Evolutionary conservation across 1,140 invertebrate genomes (phyloP).

Genomic region (Nilaparvata lugens): DNA sequence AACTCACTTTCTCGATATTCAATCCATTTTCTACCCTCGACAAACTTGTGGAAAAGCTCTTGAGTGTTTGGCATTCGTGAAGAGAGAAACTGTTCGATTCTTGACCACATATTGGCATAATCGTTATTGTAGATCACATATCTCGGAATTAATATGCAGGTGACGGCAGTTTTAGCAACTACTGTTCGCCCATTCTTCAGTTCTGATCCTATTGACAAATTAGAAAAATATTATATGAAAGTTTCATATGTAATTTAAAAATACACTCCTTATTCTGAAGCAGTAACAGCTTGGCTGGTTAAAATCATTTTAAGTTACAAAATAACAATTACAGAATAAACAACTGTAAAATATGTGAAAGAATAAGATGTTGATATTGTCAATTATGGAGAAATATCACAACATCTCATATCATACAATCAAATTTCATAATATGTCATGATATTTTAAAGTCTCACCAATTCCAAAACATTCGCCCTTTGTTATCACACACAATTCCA

Average conservation of each 20-base stretch:
- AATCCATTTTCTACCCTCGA: neutral
- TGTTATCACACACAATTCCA: neutral
- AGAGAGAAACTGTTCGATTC: neutral
- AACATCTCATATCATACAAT: too few relatives aligned
- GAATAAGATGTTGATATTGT: too few relatives aligned
- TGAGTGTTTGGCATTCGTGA: neutral
- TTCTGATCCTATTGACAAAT: neutral
- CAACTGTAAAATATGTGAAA: too few relatives aligned
- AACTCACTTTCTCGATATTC: neutral
- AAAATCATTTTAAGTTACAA: too few relatives aligned
- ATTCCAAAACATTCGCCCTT: neutral
- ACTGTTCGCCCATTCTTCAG: neutral
- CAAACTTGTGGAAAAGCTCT: neutral
- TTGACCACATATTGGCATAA: neutral
- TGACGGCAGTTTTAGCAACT: neutral
- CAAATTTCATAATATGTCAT: neutral
- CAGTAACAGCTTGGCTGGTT: too few relatives aligned
- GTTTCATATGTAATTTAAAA: too few relatives aligned
- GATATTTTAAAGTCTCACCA: neutral
- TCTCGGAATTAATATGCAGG: neutral
- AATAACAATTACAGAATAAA: neutral
- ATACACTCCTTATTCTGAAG: too few relatives aligned
- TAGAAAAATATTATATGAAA: too few relatives aligned
- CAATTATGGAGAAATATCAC: too few relatives aligned
- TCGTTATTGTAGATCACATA: neutral